phyloP scores from a whole-genome alignment of 2,888 invertebrate species.

The Caenorhabditis parvicauda region DNA sequence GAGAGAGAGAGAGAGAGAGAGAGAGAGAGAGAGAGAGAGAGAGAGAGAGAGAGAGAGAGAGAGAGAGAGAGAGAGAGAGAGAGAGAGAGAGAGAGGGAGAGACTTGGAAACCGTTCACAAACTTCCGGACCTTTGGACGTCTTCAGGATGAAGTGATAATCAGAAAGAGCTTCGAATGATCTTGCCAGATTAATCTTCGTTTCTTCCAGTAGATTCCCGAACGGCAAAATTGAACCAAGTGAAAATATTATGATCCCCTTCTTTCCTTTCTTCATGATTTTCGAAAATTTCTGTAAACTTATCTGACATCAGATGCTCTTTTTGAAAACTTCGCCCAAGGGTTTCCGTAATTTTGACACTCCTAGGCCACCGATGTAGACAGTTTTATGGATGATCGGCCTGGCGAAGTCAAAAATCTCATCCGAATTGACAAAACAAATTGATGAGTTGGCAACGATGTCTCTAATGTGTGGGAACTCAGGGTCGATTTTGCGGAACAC shows the following conservation, averaged over 20 bases:
- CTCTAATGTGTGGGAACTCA: slow-evolving; percentile 48
- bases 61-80: no score
- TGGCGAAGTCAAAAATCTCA: slow-evolving; percentile 38
- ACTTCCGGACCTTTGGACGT: slow-evolving; percentile 19
- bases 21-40: no score
- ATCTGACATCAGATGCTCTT: not conserved
- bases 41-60: no score
- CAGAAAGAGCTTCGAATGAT: slow-evolving; percentile 16
- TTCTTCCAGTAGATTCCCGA: slow-evolving; percentile 13
- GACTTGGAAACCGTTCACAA: no score
- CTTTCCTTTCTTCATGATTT: slow-evolving; percentile 41
- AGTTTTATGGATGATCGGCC: slow-evolving; percentile 37
- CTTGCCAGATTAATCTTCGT: slow-evolving; percentile 16
- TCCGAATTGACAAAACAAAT: slow-evolving; percentile 40
- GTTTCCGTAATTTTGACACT: slow-evolving; percentile 22
- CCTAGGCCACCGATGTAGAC: slow-evolving; percentile 39
- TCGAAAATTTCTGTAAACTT: slow-evolving; percentile 22
- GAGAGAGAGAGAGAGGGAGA: no score
- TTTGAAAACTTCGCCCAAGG: slow-evolving; percentile 27
- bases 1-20: no score
- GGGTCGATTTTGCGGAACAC: slow-evolving; percentile 37
- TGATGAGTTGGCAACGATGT: slow-evolving; percentile 41
- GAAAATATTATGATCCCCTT: slow-evolving; percentile 44
- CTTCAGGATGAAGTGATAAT: slow-evolving; percentile 55
- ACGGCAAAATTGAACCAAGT: slow-evolving; percentile 37